A percentile compares a stretch with the other conserved stretches of the same genome.
Evolutionary conservation across 2,888 invertebrate species (phyloP).

Genomic region (Caenorhabditis parvicauda): DNA sequence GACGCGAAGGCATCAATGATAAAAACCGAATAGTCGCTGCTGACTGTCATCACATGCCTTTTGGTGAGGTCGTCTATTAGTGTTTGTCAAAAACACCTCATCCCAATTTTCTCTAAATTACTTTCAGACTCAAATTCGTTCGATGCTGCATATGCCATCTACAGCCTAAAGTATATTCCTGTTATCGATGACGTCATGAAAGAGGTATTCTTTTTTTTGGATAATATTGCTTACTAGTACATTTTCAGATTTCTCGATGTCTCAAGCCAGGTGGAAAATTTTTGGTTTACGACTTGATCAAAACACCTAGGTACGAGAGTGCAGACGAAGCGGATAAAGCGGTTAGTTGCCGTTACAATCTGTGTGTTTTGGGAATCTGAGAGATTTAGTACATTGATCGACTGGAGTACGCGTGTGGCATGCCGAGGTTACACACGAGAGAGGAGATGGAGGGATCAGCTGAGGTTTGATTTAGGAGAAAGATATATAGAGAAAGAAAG

Average conservation of each 20-base stretch:
- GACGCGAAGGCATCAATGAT: conserved; percentile 19
- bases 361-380: neutral
- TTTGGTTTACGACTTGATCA: conserved; percentile 59
- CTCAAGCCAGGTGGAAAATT: conserved; percentile 54
- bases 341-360: conserved; percentile 15
- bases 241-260: conserved; percentile 38
- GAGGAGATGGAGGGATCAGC: conserved; percentile 50
- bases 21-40: conserved; percentile 48
- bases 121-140: conserved; percentile 17
- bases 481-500: too few species aligned
- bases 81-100: neutral
- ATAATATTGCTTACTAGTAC: neutral
- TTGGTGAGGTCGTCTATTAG: conserved; percentile 24
- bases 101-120: neutral
- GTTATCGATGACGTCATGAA: conserved; percentile 47
- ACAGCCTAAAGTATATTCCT: conserved; percentile 59
- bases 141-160: conserved; percentile 59
- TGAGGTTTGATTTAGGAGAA: conserved; percentile 5
- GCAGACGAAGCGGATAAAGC: conserved; percentile 43
- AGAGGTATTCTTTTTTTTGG: conserved; percentile 37
- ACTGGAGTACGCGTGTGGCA: conserved; percentile 57
- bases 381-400: conserved; percentile 32
- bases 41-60: conserved; percentile 58
- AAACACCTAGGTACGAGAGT: conserved; percentile 53
- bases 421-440: conserved; percentile 56